These are phyloP conservation scores for Meandrina meandrites DNA, from an alignment of 92 coral and sea anemone species.

Conservation along the genomic window DNA sequence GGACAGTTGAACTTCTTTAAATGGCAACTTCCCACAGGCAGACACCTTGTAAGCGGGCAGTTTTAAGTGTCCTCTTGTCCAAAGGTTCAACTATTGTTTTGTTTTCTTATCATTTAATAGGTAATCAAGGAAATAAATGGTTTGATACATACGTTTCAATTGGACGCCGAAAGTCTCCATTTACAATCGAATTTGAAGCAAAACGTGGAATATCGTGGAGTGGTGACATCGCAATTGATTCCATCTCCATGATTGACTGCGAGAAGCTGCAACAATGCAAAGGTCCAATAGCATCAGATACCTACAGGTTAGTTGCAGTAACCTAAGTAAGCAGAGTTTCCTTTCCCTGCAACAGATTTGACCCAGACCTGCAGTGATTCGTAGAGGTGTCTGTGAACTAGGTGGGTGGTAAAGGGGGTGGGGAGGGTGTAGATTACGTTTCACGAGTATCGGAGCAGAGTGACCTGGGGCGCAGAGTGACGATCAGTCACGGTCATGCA, in stretches of 20 bases:
- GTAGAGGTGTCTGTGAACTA: not conserved
- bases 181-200: slow-evolving; percentile 83
- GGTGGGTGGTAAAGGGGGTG: no score
- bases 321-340: not conserved
- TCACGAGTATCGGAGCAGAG: no score
- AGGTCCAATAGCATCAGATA: slow-evolving; percentile 44
- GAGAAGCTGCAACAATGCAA: slow-evolving; percentile 50
- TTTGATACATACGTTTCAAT: slow-evolving; percentile 61
- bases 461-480: no score
- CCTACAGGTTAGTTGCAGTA: not conserved
- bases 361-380: no score
- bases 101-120: slow-evolving; percentile 18
- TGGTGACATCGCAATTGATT: slow-evolving; percentile 95
- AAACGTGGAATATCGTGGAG: slow-evolving; percentile 74
- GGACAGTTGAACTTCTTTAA: no score
- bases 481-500: no score
- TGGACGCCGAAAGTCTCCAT: slow-evolving; percentile 79
- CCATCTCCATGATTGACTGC: slow-evolving; percentile 68
- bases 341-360: no score
- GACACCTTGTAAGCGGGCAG: no score
- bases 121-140: slow-evolving; percentile 92
- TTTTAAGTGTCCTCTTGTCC: no score
- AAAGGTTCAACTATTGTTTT: not conserved
- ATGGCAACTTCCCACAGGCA: no score
- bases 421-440: no score